A percentile compares a stretch with the other conserved stretches of the same genome.
Evolutionary conservation across 2,888 invertebrate species (phyloP).

Genomic region (Phrixothrix hirtus): DNA sequence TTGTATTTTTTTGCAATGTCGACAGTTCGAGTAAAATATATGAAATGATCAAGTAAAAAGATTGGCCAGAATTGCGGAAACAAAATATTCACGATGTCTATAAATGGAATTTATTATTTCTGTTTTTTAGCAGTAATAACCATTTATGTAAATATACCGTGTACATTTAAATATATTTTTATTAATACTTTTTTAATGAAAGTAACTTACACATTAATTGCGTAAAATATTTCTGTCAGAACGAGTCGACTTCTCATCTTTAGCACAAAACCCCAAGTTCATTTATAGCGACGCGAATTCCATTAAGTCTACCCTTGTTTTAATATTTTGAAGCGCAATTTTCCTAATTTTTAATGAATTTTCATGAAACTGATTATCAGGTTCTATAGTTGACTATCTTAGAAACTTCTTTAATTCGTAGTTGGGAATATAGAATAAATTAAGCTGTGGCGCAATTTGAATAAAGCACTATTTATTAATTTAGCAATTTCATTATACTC

Average conservation of each 20-base stretch:
- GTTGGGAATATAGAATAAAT: too few species aligned
- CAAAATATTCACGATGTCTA: conserved; percentile 17
- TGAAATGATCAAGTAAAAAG: conserved; percentile 18
- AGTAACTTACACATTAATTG: conserved; percentile 7
- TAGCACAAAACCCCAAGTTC: conserved; percentile 6
- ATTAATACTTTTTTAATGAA: too few species aligned
- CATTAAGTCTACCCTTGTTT: conserved; percentile 18
- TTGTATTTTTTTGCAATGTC: conserved; percentile 22
- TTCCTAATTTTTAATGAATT: conserved; percentile 22
- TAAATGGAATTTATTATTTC: conserved; percentile 15
- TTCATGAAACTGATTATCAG: conserved; percentile 17
- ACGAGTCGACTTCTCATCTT: conserved; percentile 8
- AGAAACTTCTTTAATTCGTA: too few species aligned
- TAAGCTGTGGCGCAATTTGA: too few species aligned
- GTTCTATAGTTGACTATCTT: background rate
- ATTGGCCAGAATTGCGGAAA: conserved; percentile 11
- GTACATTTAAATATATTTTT: too few species aligned
- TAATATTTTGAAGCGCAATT: conserved; percentile 20
- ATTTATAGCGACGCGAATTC: conserved; percentile 12
- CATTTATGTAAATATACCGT: too few species aligned
- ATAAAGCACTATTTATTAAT: too few species aligned
- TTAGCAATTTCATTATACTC: background rate
- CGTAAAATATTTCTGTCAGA: background rate
- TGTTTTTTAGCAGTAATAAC: conserved; percentile 12
- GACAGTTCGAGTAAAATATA: conserved; percentile 20